A percentile compares a stretch with the other conserved stretches of the same genome.
These are phyloP conservation scores for Panzeria rudis DNA, from an alignment of 2,888 invertebrate genomes.

Conservation along the genomic window DNA sequence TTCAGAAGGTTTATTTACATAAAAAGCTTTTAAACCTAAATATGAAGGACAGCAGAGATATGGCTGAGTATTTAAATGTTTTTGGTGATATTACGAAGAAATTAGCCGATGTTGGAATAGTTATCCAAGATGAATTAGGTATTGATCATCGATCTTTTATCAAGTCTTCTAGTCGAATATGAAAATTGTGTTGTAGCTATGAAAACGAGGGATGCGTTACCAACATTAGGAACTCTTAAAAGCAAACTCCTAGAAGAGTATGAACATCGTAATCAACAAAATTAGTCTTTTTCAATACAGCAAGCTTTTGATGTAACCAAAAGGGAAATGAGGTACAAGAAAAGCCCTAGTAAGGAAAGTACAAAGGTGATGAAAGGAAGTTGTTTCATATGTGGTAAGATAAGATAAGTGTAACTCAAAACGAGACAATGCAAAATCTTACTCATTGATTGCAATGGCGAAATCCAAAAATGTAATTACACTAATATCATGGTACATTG, in stretches of 20 bases:
- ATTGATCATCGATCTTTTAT: conserved; percentile 45
- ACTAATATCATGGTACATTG: conserved; percentile 21
- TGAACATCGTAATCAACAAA: no score
- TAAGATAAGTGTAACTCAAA: conserved; percentile 2
- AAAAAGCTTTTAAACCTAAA: conserved; percentile 60
- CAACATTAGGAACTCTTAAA: conserved; percentile 43
- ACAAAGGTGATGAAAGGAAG: conserved; percentile 8
- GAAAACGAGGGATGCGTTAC: conserved; percentile 39
- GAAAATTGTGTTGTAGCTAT: conserved; percentile 52
- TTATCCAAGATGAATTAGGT: conserved; percentile 50
- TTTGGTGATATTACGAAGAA: conserved; percentile 38
- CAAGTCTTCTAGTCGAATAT: conserved; percentile 33
- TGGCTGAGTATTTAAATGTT: conserved; percentile 25
- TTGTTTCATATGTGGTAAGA: conserved; percentile 22
- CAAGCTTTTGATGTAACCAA: no score
- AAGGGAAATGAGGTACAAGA: background rate
- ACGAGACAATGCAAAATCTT: background rate
- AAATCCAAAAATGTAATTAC: conserved; percentile 11
- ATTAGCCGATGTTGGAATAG: conserved; percentile 52
- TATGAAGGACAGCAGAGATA: conserved; percentile 18
- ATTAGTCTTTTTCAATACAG: no score
- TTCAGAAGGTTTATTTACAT: conserved; percentile 57
- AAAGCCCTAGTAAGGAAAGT: background rate
- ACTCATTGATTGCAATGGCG: conserved; percentile 14
- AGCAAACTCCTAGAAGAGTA: no score